Evolutionary conservation across 2,888 invertebrate genomes (phyloP).

Genomic region (Perizoma flavofasciatum): DNA sequence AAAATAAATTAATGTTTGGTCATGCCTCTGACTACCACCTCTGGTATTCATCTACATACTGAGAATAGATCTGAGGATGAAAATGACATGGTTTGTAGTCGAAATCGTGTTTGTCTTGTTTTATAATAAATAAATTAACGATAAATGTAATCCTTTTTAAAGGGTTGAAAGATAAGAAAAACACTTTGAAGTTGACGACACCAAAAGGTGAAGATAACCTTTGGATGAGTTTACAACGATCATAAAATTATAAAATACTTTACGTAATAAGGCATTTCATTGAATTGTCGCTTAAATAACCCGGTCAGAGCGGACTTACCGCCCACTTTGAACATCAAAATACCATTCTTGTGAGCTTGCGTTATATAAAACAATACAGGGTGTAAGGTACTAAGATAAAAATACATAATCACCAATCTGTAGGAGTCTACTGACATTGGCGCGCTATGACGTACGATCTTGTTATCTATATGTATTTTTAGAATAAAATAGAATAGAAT

Average conservation of each 20-base stretch:
- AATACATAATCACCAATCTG: not conserved
- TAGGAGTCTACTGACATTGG: not conserved
- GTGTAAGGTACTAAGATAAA: conserved; percentile 1
- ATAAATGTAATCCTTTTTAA: too few relatives aligned
- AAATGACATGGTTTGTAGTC: too few relatives aligned
- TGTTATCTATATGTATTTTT: too few relatives aligned
- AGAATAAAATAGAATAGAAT: too few relatives aligned
- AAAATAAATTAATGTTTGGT: too few relatives aligned
- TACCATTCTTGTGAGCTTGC: conserved; percentile 15
- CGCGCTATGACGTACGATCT: too few relatives aligned
- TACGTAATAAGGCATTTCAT: conserved; percentile 16
- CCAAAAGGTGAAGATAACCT: conserved; percentile 24
- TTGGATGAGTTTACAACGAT: conserved; percentile 13
- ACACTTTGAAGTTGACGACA: not conserved
- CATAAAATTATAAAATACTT: conserved; percentile 15
- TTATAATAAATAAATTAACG: too few relatives aligned
- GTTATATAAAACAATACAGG: conserved; percentile 14
- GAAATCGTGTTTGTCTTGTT: too few relatives aligned
- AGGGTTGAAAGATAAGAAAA: too few relatives aligned
- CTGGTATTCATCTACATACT: too few relatives aligned
- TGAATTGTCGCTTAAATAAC: conserved; percentile 19
- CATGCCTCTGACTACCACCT: too few relatives aligned
- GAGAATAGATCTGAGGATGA: too few relatives aligned
- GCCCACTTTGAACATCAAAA: conserved; percentile 25
- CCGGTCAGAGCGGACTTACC: conserved; percentile 11